Evolutionary conservation across 2,888 invertebrate species (phyloP).

Genomic region (Orthosia incerta): DNA sequence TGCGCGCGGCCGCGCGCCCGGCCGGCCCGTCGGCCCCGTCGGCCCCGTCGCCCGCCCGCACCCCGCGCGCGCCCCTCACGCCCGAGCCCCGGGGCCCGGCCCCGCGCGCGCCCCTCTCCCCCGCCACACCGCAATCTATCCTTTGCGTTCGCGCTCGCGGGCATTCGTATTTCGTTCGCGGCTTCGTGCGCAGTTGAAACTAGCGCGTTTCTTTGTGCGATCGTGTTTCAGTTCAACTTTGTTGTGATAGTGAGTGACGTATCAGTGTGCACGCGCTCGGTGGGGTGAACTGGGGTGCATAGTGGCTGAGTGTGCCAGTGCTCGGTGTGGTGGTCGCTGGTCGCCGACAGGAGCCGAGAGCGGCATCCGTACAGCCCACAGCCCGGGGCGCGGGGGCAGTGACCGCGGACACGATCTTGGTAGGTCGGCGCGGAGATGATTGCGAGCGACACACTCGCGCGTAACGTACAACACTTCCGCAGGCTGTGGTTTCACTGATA

Average conservation of each 20-base stretch:
- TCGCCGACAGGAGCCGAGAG: conserved; percentile 25
- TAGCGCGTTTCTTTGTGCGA: conserved; percentile 40
- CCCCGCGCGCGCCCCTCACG: neutral
- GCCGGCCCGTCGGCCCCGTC: neutral
- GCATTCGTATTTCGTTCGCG: too few species aligned
- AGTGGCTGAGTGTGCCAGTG: conserved; percentile 33
- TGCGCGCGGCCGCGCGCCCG: conserved; percentile 40
- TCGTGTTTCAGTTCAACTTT: conserved; percentile 20
- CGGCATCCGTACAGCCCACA: conserved; percentile 57
- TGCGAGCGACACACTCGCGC: conserved; percentile 61
- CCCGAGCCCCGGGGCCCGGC: neutral
- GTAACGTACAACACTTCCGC: conserved; percentile 35
- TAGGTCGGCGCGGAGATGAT: conserved; percentile 67
- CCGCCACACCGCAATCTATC: conserved; percentile 19
- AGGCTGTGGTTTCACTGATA: conserved; percentile 32
- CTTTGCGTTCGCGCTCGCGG: conserved; percentile 43
- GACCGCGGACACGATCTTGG: conserved; percentile 80
- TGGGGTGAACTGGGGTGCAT: conserved; percentile 2
- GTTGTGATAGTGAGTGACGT: conserved; percentile 21
- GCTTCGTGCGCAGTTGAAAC: conserved; percentile 40
- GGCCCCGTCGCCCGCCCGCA: neutral
- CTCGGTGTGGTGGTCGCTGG: conserved; percentile 23
- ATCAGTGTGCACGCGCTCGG: conserved; percentile 19
- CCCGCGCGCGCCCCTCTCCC: neutral
- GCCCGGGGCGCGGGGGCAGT: conserved; percentile 75